Evolutionary conservation across 2,797 vertebrate species (phyloP).

Genomic region (Uromys caudimaculatus): DNA sequence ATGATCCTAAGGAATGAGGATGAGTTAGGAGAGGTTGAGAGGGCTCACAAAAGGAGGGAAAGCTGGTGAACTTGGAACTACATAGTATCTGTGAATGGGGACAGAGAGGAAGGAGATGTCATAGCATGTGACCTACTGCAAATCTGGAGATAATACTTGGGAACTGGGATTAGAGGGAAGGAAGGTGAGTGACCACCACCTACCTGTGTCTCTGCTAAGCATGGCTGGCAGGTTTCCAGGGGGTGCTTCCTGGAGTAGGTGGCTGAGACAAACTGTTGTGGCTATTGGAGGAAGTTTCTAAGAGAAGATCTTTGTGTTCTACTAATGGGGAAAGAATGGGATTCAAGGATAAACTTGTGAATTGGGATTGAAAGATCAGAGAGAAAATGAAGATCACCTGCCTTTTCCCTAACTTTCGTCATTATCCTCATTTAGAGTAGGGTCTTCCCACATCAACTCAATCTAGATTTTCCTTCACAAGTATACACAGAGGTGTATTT

Average conservation of each 20-base stretch:
- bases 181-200: background rate
- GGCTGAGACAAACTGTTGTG: too few relatives aligned
- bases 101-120: background rate
- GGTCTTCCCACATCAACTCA: background rate
- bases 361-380: background rate
- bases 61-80: too few relatives aligned
- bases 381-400: background rate
- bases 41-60: background rate
- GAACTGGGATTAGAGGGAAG: background rate
- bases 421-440: background rate
- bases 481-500: background rate
- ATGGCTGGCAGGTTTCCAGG: background rate
- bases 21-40: background rate
- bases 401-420: background rate
- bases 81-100: background rate
- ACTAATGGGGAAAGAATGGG: background rate
- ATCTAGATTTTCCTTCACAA: background rate
- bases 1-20: background rate
- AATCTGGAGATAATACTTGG: background rate
- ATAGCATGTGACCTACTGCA: background rate
- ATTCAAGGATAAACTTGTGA: background rate
- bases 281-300: too few relatives aligned
- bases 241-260: background rate
- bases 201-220: background rate
- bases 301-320: background rate